Evolutionary conservation across 2,888 invertebrate genomes (phyloP).

Genomic region (Melanostoma scalare): DNA sequence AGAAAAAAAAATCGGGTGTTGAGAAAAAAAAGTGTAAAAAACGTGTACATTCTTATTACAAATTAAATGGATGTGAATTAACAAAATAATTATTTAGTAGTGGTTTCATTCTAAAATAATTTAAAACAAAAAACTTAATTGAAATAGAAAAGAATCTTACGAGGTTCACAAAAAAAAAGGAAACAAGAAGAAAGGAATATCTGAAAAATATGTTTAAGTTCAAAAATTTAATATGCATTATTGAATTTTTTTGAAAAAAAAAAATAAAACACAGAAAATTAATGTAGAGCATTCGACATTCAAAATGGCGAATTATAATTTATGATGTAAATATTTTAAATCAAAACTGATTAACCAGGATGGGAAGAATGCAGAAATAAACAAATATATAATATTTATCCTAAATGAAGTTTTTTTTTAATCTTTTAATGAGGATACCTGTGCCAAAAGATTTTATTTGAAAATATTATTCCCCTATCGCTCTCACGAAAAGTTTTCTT

Average conservation of each 20-base stretch:
- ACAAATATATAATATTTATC: slow-evolving; percentile 73
- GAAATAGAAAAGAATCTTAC: slow-evolving; percentile 58
- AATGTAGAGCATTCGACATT: slow-evolving; percentile 60
- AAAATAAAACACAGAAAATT: slow-evolving; percentile 41
- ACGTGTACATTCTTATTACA: slow-evolving; percentile 63
- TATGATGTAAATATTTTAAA: slow-evolving; percentile 67
- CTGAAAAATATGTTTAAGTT: slow-evolving; percentile 63
- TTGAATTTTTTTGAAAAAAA: slow-evolving; percentile 55
- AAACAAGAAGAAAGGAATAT: neutral
- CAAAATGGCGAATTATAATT: slow-evolving; percentile 66
- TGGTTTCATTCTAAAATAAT: slow-evolving; percentile 70
- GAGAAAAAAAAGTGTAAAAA: slow-evolving; percentile 73
- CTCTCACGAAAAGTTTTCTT: no score
- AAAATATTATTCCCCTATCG: no score
- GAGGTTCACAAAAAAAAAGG: slow-evolving; percentile 62
- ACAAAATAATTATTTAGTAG: slow-evolving; percentile 69
- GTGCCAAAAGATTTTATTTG: no score
- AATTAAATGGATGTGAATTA: slow-evolving; percentile 74
- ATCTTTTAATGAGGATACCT: neutral
- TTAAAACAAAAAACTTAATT: slow-evolving; percentile 61
- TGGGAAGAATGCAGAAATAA: slow-evolving; percentile 55
- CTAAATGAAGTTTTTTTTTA: slow-evolving; percentile 30
- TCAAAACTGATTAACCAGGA: slow-evolving; percentile 51
- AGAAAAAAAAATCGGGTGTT: slow-evolving; percentile 48
- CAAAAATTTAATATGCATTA: slow-evolving; percentile 46